phyloP scores from a whole-genome alignment of 2,888 invertebrate genomes.

The Pristionchus arcanus region DNA sequence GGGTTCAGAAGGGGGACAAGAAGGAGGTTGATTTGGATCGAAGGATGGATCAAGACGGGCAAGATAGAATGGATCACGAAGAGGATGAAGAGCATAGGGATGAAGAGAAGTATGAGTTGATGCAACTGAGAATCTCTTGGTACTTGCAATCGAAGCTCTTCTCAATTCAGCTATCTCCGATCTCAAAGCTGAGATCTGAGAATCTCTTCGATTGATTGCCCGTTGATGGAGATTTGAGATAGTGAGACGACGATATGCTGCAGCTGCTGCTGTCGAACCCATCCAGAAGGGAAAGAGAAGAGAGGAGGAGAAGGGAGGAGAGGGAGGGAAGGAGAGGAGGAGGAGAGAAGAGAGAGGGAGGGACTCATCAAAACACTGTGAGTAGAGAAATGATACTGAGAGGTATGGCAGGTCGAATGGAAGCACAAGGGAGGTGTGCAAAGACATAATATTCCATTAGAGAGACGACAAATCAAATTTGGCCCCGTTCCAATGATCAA shows the following conservation, averaged over 20 bases:
- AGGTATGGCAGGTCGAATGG: constrained; percentile 37
- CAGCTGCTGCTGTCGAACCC: constrained; percentile 72
- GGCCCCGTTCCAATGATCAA: neutral
- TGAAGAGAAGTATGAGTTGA: constrained; percentile 48
- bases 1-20: constrained; percentile 59
- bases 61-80: constrained; percentile 17
- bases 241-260: constrained; percentile 70
- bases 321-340: neutral
- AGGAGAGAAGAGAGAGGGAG: constrained; percentile 13
- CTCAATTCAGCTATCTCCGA: neutral
- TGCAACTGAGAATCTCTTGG: constrained; percentile 39
- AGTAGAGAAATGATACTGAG: constrained; percentile 57
- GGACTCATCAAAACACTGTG: constrained; percentile 56
- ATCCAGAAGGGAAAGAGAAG: constrained; percentile 56
- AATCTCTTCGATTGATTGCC: constrained; percentile 57
- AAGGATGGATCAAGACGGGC: constrained; percentile 22
- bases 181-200: neutral
- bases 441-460: neutral
- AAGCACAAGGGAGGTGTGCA: neutral
- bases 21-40: constrained; percentile 65
- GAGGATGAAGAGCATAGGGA: neutral
- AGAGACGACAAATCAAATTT: neutral
- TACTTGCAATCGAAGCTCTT: neutral
- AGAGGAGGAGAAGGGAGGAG: neutral
- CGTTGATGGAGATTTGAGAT: constrained; percentile 59